Conservation (phyloP, 2,888 invertebrate genomes). For the Acanthosepion pharaonis region DNA sequence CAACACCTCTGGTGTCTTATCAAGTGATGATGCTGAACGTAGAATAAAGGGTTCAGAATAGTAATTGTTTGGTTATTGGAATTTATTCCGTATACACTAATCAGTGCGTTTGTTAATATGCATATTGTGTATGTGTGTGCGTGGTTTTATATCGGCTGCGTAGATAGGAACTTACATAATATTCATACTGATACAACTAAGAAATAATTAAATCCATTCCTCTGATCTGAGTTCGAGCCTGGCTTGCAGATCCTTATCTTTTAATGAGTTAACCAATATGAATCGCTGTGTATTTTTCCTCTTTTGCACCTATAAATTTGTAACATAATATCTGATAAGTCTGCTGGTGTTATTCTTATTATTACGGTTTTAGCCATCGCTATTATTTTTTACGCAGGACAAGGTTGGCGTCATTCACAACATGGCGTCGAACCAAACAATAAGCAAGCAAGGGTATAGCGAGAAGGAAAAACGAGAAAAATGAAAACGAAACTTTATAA, state of each 20-base stretch:
- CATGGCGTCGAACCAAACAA: not conserved
- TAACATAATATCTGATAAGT: conserved; percentile 2
- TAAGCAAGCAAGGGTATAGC: not conserved
- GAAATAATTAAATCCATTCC: not conserved
- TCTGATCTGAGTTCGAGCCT: not conserved
- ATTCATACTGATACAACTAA: not conserved
- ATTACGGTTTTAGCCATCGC: not conserved
- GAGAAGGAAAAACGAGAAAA: not conserved
- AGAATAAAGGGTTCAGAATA: too few species aligned
- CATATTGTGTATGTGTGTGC: too few species aligned
- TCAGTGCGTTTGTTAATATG: too few species aligned
- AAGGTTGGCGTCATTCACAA: not conserved
- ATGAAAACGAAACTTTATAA: not conserved
- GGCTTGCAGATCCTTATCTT: not conserved
- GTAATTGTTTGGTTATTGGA: too few species aligned
- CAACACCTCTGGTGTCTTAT: too few species aligned
- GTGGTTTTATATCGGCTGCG: too few species aligned
- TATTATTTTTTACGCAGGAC: not conserved
- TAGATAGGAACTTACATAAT: not conserved
- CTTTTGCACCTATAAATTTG: not conserved
- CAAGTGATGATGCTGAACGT: too few species aligned
- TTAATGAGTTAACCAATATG: not conserved
- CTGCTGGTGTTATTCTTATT: not conserved
- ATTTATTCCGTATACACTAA: too few species aligned
- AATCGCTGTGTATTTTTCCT: not conserved